phyloP scores from a whole-genome alignment of 1,140 invertebrate genomes.

The Dendrolimus punctatus region DNA sequence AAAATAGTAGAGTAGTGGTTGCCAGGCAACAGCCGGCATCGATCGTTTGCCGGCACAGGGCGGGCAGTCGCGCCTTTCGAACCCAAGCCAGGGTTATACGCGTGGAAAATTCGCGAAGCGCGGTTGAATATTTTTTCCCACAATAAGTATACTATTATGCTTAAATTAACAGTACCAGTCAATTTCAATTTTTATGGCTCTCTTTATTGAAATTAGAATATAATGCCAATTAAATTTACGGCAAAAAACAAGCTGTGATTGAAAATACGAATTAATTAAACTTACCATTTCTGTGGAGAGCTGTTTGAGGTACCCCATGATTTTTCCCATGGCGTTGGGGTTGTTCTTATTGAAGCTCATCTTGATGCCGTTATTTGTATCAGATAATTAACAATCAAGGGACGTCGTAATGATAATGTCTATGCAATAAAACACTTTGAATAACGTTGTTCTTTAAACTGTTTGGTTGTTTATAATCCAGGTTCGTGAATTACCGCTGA shows the following conservation, averaged over 20 bases:
- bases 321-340: constrained; percentile 63
- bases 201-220: too few species aligned
- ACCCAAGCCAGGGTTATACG: constrained; percentile 27
- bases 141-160: not conserved
- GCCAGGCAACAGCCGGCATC: constrained; percentile 33
- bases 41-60: constrained; percentile 12
- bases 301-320: constrained; percentile 66
- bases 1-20: constrained; percentile 16
- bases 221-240: not conserved
- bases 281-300: constrained; percentile 69
- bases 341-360: constrained; percentile 71
- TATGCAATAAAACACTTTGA: constrained; percentile 43
- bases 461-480: constrained; percentile 49
- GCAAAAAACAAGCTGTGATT: not conserved
- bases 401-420: constrained; percentile 58
- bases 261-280: constrained; percentile 10
- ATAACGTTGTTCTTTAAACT: constrained; percentile 33
- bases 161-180: too few species aligned
- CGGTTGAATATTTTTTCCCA: not conserved
- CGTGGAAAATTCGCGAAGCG: constrained; percentile 17
- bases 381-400: constrained; percentile 35
- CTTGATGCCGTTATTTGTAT: constrained; percentile 28
- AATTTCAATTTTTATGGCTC: too few species aligned
- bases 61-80: constrained; percentile 1
- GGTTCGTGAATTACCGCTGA: constrained; percentile 40